Evolutionary conservation across 2,888 invertebrate species (phyloP).

Genomic region (Alloplasta piceator): DNA sequence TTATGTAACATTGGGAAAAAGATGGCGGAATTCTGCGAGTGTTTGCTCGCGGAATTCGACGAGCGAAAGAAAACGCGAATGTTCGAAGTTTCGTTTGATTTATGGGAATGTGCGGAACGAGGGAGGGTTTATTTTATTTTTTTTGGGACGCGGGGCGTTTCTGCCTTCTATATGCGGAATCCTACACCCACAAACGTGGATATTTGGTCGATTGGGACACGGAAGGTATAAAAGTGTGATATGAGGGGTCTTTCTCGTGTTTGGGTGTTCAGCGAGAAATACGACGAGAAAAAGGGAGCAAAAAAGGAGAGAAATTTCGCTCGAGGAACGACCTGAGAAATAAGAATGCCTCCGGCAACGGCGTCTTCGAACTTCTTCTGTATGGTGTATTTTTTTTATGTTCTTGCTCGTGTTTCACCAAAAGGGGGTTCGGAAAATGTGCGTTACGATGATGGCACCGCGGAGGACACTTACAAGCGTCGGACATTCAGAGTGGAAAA

Average conservation of each 20-base stretch:
- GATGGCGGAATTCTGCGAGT: conserved; percentile 18
- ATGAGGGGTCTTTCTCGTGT: conserved; percentile 51
- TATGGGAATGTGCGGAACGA: conserved; percentile 40
- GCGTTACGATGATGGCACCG: no score
- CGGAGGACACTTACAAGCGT: no score
- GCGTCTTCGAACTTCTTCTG: no score
- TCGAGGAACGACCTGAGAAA: no score
- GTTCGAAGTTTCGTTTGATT: conserved; percentile 65
- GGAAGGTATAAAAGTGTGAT: conserved; percentile 57
- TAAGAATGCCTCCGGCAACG: no score
- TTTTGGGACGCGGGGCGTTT: conserved; percentile 27
- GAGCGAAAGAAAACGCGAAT: conserved; percentile 60
- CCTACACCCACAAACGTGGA: neutral
- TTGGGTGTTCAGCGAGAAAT: neutral
- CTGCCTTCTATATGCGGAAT: conserved; percentile 28
- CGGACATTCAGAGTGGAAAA: no score
- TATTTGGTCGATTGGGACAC: conserved; percentile 49
- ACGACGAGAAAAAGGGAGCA: no score
- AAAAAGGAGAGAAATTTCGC: no score
- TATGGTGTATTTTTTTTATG: no score
- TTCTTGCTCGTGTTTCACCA: no score
- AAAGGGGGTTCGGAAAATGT: no score
- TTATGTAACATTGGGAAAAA: conserved; percentile 21
- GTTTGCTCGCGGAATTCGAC: conserved; percentile 37
- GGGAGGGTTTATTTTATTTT: conserved; percentile 11